These are phyloP conservation scores for Oreotragus oreotragus DNA, from an alignment of 2,113 vertebrate genomes.

Conservation along the genomic window DNA sequence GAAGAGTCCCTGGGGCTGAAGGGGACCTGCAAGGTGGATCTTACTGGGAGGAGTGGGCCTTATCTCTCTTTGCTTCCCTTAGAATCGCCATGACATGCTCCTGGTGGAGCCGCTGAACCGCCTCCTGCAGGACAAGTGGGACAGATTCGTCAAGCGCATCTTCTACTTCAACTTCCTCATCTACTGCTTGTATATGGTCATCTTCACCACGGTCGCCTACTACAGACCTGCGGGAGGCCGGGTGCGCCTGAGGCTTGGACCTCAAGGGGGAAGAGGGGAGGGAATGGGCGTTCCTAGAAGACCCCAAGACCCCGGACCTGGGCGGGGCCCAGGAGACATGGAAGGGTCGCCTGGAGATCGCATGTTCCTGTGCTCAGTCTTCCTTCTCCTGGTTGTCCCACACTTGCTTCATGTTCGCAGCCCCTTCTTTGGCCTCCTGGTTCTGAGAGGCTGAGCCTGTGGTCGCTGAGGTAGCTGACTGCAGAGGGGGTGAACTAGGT, in stretches of 20 bases:
- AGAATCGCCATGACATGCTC: slow-evolving; percentile 97
- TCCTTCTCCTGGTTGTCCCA: not conserved
- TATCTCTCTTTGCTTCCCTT: not conserved
- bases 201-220: slow-evolving; percentile 89
- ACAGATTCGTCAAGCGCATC: slow-evolving; percentile 86
- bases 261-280: not conserved
- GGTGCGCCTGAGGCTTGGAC: not conserved
- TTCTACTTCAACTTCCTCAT: slow-evolving; percentile 91
- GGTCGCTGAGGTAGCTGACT: not conserved
- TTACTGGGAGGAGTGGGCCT: not conserved
- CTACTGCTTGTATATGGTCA: slow-evolving; percentile 87
- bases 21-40: fast-evolving
- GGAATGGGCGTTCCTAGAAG: not conserved
- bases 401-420: not conserved
- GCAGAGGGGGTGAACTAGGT: no score
- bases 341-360: not conserved
- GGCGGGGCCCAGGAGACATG: not conserved
- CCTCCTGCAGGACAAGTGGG: slow-evolving; percentile 95
- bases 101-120: slow-evolving; percentile 89
- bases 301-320: not conserved
- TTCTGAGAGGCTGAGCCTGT: not conserved
- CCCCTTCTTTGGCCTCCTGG: not conserved
- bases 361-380: not conserved
- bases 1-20: not conserved
- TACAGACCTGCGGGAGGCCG: slow-evolving; percentile 79